Percentiles rank a stretch among this genome's conserved stretches.
Conservation (phyloP, 2,113 vertebrate genomes). For the Hippopotamus amphibius region DNA sequence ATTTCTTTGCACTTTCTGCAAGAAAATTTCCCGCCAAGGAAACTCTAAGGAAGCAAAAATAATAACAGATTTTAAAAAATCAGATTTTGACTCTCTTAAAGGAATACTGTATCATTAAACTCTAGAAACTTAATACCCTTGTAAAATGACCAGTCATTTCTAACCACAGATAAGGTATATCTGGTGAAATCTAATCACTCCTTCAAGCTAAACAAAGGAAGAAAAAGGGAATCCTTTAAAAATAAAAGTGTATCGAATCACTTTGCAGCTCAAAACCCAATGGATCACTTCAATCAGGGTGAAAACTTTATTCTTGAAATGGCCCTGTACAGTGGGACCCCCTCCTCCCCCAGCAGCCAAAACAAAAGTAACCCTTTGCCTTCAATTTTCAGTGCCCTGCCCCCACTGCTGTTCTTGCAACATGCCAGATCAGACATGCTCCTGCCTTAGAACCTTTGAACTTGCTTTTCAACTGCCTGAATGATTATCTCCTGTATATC, state of each 20-base stretch:
- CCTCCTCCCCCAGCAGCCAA: not conserved
- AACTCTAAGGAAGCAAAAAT: not conserved
- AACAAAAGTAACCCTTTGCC: not conserved
- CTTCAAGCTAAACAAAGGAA: constrained; percentile 3
- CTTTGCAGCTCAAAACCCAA: not conserved
- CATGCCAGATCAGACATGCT: not conserved
- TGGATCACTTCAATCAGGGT: not conserved
- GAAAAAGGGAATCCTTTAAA: not conserved
- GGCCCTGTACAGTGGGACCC: rapidly evolving
- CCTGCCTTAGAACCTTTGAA: not conserved
- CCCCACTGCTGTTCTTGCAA: not conserved
- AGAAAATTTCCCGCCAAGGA: not conserved
- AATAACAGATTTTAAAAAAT: not conserved
- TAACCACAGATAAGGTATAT: not conserved
- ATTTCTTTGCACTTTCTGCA: not conserved
- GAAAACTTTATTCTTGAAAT: not conserved
- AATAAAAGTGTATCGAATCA: not conserved
- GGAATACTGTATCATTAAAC: not conserved
- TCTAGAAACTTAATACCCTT: constrained; percentile 36
- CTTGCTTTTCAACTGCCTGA: not conserved
- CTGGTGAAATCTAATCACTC: not conserved
- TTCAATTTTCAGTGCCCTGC: not conserved
- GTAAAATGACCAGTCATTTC: not conserved
- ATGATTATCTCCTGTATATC: not conserved
- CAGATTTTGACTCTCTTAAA: constrained; percentile 13